These are phyloP conservation scores for Boulengeromyrus knoepffleri DNA, from an alignment of 2,113 vertebrate species.

Conservation along the genomic window DNA sequence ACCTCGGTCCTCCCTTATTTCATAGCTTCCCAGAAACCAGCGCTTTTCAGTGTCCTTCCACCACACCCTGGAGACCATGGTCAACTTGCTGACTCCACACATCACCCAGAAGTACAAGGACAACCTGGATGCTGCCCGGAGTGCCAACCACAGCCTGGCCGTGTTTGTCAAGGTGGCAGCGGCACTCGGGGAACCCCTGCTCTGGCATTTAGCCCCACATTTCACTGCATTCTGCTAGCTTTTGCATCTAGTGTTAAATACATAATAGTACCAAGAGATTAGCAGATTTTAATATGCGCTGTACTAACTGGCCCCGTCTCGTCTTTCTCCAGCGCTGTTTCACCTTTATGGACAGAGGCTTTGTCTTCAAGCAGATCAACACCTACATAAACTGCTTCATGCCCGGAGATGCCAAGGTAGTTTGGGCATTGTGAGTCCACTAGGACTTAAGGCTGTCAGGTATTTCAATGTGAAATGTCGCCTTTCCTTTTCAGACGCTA, in stretches of 20 bases:
- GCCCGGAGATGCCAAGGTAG: constrained; percentile 91
- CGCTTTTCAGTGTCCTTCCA: constrained; percentile 90
- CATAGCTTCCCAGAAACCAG: constrained; percentile 85
- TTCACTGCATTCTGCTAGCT: neutral
- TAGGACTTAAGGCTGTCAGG: neutral
- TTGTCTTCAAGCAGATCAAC: constrained; percentile 97
- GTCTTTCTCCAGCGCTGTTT: constrained; percentile 77
- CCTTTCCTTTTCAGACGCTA: constrained; percentile 67
- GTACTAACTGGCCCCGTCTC: neutral
- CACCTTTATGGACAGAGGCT: constrained; percentile 96
- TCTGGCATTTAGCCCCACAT: neutral
- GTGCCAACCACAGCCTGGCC: constrained; percentile 93
- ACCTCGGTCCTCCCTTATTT: constrained; percentile 4
- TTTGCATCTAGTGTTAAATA: neutral
- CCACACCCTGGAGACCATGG: constrained; percentile 89
- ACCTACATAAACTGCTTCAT: constrained; percentile 91
- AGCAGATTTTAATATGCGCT: neutral
- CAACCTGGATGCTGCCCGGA: constrained; percentile 88
- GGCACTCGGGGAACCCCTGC: neutral
- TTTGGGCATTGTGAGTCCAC: neutral
- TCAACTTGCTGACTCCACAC: constrained; percentile 95
- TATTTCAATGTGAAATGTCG: neutral
- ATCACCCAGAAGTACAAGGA: constrained; percentile 97
- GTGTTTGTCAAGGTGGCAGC: constrained; percentile 85
- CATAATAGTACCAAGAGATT: neutral